Percentiles rank a stretch among this genome's conserved stretches.
These are phyloP conservation scores for Mamestra brassicae DNA, from an alignment of 2,888 invertebrate species.

Conservation along the genomic window DNA sequence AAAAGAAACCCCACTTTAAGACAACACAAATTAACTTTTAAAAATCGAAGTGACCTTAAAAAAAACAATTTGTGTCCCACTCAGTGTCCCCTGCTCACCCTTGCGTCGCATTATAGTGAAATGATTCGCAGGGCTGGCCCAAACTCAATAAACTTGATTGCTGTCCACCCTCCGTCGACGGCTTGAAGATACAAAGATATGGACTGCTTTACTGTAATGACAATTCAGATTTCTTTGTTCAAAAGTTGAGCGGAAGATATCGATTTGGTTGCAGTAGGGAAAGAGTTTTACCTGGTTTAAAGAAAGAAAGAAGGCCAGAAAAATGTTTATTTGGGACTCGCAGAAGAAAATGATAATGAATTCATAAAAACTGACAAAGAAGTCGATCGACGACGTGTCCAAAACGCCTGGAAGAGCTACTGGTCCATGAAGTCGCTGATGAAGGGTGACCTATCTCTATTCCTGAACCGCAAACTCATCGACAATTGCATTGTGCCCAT, in stretches of 20 bases:
- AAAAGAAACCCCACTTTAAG: conserved; percentile 18
- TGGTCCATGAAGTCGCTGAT: too few relatives aligned
- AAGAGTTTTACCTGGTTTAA: not conserved
- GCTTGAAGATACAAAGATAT: conserved; percentile 64
- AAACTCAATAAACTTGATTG: conserved; percentile 76
- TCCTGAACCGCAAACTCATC: too few relatives aligned
- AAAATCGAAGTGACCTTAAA: conserved; percentile 51
- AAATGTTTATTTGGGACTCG: too few relatives aligned
- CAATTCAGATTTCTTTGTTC: conserved; percentile 54
- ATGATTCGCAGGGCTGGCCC: conserved; percentile 73
- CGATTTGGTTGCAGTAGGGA: not conserved
- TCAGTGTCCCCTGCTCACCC: conserved; percentile 37
- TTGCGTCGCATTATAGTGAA: conserved; percentile 68
- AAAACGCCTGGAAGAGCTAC: too few relatives aligned
- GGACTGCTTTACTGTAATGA: conserved; percentile 50
- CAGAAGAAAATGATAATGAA: too few relatives aligned
- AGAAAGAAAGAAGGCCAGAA: too few relatives aligned
- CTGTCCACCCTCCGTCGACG: conserved; percentile 65
- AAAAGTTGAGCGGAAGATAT: not conserved
- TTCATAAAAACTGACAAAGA: too few relatives aligned
- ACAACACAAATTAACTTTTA: conserved; percentile 28
- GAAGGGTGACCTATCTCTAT: too few relatives aligned
- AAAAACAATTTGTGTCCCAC: conserved; percentile 57
- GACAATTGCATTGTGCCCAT: too few relatives aligned
- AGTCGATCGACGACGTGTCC: too few relatives aligned